Evolutionary conservation across 1,140 invertebrate species (phyloP), one percentile per base, ranked within the genome.

Genomic region (Rhagoletis pomonella): DNA sequence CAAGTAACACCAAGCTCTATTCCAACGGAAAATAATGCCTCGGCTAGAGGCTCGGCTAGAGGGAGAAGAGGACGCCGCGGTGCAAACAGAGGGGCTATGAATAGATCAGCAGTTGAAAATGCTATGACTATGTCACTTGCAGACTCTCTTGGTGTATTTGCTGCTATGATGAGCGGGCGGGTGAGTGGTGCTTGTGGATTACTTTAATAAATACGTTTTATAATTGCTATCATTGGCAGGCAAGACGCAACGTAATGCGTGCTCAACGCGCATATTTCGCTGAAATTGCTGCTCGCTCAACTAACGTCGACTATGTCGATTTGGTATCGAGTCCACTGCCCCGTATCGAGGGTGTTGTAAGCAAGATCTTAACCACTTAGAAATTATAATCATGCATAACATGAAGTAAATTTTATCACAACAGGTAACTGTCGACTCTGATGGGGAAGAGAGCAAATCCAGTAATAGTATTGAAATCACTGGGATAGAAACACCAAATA

Each of bases 301-400:
- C 65, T 7, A 88, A 90, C 14, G 5, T 91, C 29, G 91, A 90
- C 58, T 86, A 77, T 7, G 89, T 92, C 7, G 91, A 92, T 87
- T 85, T 92, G 44, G 88, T 92, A 2, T 89, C 91, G 0, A 89
- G 89, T n/a, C 90, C 91, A 6, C 9, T 86, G 47, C 89, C 90
- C 0, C 89, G 87, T 10, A 73, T 92, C 0, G 91, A 92, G 62
- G 91, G 91, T 10, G 89, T 90, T 81, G 91, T 91, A 89, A 91
- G 89, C 88, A 2, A 7, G 0, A 10, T 55, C 29, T 29, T 29
- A 29, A 29, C 29, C 29, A 55, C 50, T 67, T 39, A 67, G 39
- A 67, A 3, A 29, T 4, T 4, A 17, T 39, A 1, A 3, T 7
- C 0, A 55, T 29, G 0, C 2, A 0, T 29, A 39, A 64, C 69